These are phyloP conservation scores for Maylandia zebra DNA, from an alignment of 2,113 vertebrate genomes.

Conservation along the genomic window DNA sequence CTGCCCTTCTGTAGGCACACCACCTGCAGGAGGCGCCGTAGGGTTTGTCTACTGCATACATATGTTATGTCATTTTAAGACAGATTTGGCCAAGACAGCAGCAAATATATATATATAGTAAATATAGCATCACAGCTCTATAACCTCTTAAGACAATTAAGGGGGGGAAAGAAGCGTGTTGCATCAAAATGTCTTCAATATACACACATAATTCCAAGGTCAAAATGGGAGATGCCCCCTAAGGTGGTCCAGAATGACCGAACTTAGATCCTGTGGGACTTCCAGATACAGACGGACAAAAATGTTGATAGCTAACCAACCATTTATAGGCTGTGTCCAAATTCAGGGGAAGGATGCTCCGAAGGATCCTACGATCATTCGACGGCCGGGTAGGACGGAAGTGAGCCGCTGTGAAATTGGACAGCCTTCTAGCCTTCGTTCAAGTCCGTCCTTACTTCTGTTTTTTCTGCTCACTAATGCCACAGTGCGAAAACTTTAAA, in stretches of 20 bases:
- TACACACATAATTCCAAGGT: neutral
- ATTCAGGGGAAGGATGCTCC: neutral
- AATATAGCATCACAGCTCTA: neutral
- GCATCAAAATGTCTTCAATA: neutral
- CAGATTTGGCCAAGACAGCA: neutral
- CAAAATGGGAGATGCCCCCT: neutral
- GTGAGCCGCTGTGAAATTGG: neutral
- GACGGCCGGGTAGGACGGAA: neutral
- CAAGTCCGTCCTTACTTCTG: neutral
- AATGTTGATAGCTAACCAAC: neutral
- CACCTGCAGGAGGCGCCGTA: neutral
- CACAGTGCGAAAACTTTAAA: neutral
- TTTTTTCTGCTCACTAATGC: neutral
- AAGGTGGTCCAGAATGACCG: neutral
- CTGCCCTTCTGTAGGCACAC: neutral
- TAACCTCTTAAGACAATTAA: neutral
- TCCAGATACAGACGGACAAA: neutral
- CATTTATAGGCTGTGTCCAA: neutral
- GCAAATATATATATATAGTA: neutral
- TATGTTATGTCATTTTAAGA: neutral
- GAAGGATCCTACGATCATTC: neutral
- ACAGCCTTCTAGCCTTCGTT: neutral
- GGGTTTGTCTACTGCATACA: neutral
- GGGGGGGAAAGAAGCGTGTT: neutral
- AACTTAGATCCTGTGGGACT: neutral